phyloP scores from a whole-genome alignment of 2,797 vertebrate species.

The Scarus forsteni region DNA sequence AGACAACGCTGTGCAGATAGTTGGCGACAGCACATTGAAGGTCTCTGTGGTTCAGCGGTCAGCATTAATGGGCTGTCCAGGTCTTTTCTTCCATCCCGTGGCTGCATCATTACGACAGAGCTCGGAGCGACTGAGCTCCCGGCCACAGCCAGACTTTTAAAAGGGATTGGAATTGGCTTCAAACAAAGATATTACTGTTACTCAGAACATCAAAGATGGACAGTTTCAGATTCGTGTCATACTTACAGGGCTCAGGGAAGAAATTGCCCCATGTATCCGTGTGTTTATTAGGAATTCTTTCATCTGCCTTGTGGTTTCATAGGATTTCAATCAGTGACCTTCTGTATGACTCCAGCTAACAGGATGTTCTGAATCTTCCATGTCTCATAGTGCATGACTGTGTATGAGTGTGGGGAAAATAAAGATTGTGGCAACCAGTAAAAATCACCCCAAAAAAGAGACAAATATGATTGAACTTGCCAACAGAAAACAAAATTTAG shows the following conservation, averaged over 20 bases:
- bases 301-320: constrained; percentile 38
- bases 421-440: no score
- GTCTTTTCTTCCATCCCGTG: constrained; percentile 51
- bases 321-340: constrained; percentile 30
- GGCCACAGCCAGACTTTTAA: constrained; percentile 47
- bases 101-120: constrained; percentile 55
- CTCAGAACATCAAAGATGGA: constrained; percentile 62
- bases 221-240: constrained; percentile 33
- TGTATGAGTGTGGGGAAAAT: neutral
- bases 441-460: no score
- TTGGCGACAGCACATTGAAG: constrained; percentile 65
- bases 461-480: no score
- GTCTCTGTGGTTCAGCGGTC: constrained; percentile 68
- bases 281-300: constrained; percentile 53
- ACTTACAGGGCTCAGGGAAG: constrained; percentile 23
- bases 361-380: neutral
- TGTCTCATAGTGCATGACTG: neutral
- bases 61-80: constrained; percentile 65
- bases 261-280: constrained; percentile 27
- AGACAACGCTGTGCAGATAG: constrained; percentile 60
- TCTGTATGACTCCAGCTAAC: constrained; percentile 26
- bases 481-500: no score
- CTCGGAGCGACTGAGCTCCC: constrained; percentile 13
- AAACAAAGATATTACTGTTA: constrained; percentile 69
- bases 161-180: constrained; percentile 57